Evolutionary conservation across 2,888 invertebrate genomes (phyloP), one percentile per base, ranked within the genome.

Genomic region (Eumacrocentrus americanus): DNA sequence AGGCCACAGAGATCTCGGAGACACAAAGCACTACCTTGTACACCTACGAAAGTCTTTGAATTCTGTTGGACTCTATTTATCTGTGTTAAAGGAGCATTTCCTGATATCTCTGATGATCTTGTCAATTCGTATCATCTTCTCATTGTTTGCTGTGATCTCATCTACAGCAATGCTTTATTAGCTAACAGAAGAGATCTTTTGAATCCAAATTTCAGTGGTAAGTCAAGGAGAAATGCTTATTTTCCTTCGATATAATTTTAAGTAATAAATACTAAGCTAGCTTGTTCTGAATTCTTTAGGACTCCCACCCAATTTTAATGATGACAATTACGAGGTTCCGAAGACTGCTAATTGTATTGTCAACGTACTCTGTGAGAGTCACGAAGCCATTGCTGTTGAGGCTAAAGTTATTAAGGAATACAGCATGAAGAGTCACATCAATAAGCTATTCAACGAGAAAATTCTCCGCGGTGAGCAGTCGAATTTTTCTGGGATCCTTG

Each of bases 61-160:
- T 94, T 97, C 76, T 91, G 92, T 70, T 98, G 98, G 98, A 92
- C 92, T 52, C 82, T 98, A 60, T 98, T 94, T 82, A 87, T 96
- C 34, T 91, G 92, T 78, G 90, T 94, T 11, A 93, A 93, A 83
- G 92, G 92, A 51, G 91, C 93, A 75, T 91, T 93, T 75, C 89
- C 91, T 40, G 89, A 89, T 55, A 91, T 94, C 22, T 91, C 92
- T 48, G 92, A 95, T 77, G 98, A 98, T 81, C 83, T 99, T 58
- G 95, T 99, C 1, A 95, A 93, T 77, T 96, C 95, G 66, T 95
- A 92, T 77, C 96, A 98, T 81, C 84, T 98, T 48, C 82, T 99
- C 50, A 83, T 97, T 59, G 93, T 94, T 60, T 93, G 95, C 79
- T 87, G 96, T 68, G 98, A 99, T 84, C 88, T 94, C 77, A 88